phyloP scores from a whole-genome alignment of 2,113 vertebrate genomes.

The Sceloporus tristichus region DNA sequence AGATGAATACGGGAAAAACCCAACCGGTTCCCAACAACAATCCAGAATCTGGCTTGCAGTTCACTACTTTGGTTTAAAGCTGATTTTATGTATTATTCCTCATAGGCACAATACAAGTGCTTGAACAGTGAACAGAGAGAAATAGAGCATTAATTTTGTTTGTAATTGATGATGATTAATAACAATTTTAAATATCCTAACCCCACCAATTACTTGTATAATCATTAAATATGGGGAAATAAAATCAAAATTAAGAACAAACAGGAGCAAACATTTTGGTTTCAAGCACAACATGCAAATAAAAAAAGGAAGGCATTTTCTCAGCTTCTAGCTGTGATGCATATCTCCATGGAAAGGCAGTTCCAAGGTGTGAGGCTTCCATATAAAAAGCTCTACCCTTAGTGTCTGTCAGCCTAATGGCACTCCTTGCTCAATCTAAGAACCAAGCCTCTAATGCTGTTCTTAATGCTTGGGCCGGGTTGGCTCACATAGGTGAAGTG shows the following conservation, averaged over 20 bases:
- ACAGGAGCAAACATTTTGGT: not conserved
- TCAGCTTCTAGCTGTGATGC: not conserved
- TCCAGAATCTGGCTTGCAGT: conserved; percentile 3
- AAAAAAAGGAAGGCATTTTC: not conserved
- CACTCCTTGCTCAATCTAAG: not conserved
- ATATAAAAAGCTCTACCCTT: not conserved
- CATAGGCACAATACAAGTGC: no score
- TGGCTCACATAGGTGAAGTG: no score
- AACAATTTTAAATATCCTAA: not conserved
- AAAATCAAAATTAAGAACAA: not conserved
- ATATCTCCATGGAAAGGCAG: not conserved
- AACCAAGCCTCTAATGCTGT: not conserved
- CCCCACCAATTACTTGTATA: not conserved
- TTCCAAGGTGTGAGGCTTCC: not conserved
- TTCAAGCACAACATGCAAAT: not conserved
- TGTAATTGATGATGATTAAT: not conserved
- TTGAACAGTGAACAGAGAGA: not conserved
- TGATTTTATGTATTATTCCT: no score
- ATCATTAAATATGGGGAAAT: not conserved
- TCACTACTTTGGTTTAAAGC: not conserved
- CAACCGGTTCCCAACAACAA: not conserved
- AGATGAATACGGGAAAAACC: not conserved
- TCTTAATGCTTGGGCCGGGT: not conserved
- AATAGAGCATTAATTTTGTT: not conserved
- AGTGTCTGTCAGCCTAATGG: not conserved